Base-by-base conservation (phyloP, 2,888 invertebrate genomes). In the Heliconius sara region DNA sequence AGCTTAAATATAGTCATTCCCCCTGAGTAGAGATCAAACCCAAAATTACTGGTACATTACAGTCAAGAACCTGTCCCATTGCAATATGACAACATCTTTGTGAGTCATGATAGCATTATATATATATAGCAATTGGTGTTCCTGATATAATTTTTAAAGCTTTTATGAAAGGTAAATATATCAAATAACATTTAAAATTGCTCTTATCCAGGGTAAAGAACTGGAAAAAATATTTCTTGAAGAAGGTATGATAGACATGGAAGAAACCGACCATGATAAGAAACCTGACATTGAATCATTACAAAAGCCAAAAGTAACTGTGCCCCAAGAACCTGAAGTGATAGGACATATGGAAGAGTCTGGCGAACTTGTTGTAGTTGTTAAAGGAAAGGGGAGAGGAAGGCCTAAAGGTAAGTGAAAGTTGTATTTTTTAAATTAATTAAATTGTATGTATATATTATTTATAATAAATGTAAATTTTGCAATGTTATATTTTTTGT, bases 161-260 rank as follows among this genome's bases (percentile, higher is more conserved):
- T 52, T 52, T 52, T 52, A 2, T 52, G 52, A 52, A 52, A 52
- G 2, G 0, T 52, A 22, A 52, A 52, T 52, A 52, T 52, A 52
- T 52, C 2, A 47, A 16, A 47, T 47, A 57, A 57, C 3, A 66
- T 30, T 65, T 34, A 68, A 67, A 65, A 74, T 27, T 70, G 78
- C 22, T 60, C n/a, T 22, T n/a, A 22, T 65, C 5, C 39, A 97
- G 96, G 97, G 97, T 7, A 97, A 97, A 89, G 97, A 97, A 90
- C 91, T 97, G 75, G 97, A 97, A 85, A 95, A 96, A 83, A 97
- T 97, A 84, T 96, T 97, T 84, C 96, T 96, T 85, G 96, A 97
- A 86, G 97, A 97, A 90, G 97, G 97, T 1, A 96, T 97, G 19
- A 96, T 96, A 43, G 97, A 97, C 79, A 96, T 95, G 57, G 95